Conservation (phyloP, 2,888 invertebrate species). For the Hyppa rectilinea region DNA sequence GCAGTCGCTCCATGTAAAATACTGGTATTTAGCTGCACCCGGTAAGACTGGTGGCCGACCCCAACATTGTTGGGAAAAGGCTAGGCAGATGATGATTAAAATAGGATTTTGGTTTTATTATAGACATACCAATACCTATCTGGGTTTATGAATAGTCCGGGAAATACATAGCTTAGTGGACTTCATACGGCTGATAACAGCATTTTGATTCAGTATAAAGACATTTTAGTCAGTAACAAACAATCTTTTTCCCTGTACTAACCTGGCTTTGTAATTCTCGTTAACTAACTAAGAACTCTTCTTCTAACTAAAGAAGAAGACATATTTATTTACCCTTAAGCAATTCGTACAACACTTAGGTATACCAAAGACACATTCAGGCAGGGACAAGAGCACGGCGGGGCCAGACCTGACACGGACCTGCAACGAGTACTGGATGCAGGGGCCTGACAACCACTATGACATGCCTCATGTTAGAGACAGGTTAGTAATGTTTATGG, state of each 20-base stretch:
- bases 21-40: too few relatives aligned
- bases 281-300: too few relatives aligned
- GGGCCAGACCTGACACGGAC: slow-evolving; percentile 85
- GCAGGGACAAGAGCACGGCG: slow-evolving; percentile 78
- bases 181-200: not conserved
- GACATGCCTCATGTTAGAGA: slow-evolving; percentile 87
- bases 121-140: not conserved
- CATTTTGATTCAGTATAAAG: not conserved
- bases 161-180: not conserved
- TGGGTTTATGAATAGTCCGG: not conserved
- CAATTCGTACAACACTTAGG: slow-evolving; percentile 68
- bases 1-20: too few relatives aligned
- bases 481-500: slow-evolving; percentile 71
- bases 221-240: not conserved
- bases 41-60: too few relatives aligned
- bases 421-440: slow-evolving; percentile 89
- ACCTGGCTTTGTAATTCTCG: not conserved
- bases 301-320: not conserved
- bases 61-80: too few relatives aligned
- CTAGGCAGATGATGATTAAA: too few relatives aligned
- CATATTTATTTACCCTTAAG: slow-evolving; percentile 11
- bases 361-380: slow-evolving; percentile 81
- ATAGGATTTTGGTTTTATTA: not conserved
- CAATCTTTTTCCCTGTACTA: not conserved
- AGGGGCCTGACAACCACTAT: slow-evolving; percentile 84